A percentile compares a stretch with the other conserved stretches of the same genome.
Conservation (phyloP, 2,797 vertebrate genomes). For the Chelidonichthys spinosus region DNA sequence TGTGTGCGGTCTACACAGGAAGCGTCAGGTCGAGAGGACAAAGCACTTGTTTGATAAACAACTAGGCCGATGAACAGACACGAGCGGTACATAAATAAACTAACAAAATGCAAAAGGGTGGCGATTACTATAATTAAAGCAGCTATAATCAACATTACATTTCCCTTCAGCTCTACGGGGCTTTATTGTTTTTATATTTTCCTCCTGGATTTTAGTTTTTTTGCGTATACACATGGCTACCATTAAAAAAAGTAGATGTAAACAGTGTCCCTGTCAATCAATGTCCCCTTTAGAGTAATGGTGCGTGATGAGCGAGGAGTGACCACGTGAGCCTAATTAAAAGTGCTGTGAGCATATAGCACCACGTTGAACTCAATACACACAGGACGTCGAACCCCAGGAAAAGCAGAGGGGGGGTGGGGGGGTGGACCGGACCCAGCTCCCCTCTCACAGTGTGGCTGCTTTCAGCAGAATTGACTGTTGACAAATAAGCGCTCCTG, state of each 20-base stretch:
- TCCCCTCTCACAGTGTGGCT: slow-evolving; percentile 63
- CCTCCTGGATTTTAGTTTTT: not conserved
- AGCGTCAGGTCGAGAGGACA: not conserved
- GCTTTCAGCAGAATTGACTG: slow-evolving; percentile 81
- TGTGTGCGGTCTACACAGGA: not conserved
- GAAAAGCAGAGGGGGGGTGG: slow-evolving; percentile 51
- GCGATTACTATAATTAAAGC: not conserved
- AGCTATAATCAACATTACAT: not conserved
- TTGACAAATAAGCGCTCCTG: slow-evolving; percentile 67
- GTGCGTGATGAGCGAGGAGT: slow-evolving; percentile 78
- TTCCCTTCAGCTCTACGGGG: not conserved
- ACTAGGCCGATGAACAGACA: not conserved
- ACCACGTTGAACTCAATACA: slow-evolving; percentile 75
- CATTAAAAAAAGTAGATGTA: slow-evolving; percentile 49
- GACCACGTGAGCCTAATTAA: slow-evolving; percentile 85
- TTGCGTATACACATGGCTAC: slow-evolving; percentile 13
- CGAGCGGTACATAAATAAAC: not conserved
- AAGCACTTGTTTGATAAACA: not conserved
- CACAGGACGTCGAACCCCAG: slow-evolving; percentile 64
- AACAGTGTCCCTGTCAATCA: slow-evolving; percentile 76
- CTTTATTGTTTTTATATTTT: not conserved
- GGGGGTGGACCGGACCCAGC: slow-evolving; percentile 46
- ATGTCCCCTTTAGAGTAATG: slow-evolving; percentile 81
- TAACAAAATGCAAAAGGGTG: not conserved
- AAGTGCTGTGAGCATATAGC: slow-evolving; percentile 75